These are phyloP conservation scores for Paragorgia papillata DNA, from an alignment of 92 coral and sea anemone genomes.

Conservation along the genomic window DNA sequence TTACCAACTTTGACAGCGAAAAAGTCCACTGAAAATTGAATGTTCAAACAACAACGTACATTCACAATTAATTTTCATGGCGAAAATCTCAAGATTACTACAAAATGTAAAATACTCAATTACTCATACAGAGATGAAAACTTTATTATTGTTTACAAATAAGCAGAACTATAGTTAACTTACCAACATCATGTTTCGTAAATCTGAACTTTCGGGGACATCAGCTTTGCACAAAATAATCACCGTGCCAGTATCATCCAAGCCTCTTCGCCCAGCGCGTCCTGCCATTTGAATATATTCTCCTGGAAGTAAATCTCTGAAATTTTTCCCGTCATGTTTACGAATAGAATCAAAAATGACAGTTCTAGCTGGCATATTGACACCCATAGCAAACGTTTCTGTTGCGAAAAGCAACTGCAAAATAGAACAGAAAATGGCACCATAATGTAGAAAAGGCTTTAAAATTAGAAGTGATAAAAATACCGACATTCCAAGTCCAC, in stretches of 20 bases:
- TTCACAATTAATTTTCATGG: too few species aligned
- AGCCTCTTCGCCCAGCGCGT: constrained; percentile 95
- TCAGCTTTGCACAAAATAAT: constrained; percentile 88
- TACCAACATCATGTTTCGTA: constrained; percentile 96
- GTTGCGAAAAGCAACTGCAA: constrained; percentile 91
- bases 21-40: too few species aligned
- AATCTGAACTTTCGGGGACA: constrained; percentile 81
- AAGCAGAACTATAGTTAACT: too few species aligned
- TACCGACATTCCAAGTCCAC: too few species aligned
- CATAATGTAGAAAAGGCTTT: too few species aligned
- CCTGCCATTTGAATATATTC: constrained; percentile 99
- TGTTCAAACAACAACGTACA: too few species aligned
- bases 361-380: constrained; percentile 97
- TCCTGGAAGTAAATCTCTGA: constrained; percentile 79
- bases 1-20: too few species aligned
- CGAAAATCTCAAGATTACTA: too few species aligned
- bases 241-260: constrained; percentile 91
- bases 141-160: too few species aligned
- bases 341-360: constrained; percentile 88
- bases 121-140: too few species aligned
- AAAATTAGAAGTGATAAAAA: too few species aligned
- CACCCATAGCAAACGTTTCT: constrained; percentile 99
- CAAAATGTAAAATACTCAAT: too few species aligned
- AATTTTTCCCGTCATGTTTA: constrained; percentile 81
- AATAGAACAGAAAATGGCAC: constrained; percentile 1